Conservation (phyloP, 2,888 invertebrate species). For the Dilophus febrilis region DNA sequence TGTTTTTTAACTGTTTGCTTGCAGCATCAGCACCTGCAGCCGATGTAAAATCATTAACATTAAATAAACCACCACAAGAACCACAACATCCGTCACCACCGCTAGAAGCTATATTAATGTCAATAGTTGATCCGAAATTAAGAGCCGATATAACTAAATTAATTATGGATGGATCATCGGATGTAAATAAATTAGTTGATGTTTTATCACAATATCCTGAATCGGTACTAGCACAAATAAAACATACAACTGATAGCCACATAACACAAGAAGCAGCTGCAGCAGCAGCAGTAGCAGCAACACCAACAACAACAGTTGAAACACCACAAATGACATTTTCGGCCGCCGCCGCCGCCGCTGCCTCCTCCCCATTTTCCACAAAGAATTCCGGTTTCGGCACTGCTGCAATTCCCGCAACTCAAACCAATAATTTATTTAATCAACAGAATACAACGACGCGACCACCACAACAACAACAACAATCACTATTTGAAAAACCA, state of each 20-base stretch:
- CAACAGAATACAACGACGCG: neutral
- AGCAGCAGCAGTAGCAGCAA: neutral
- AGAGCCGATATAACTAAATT: conserved; percentile 1
- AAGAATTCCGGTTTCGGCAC: conserved; percentile 3
- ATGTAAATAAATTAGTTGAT: neutral
- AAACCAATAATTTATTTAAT: neutral
- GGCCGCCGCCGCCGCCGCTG: neutral
- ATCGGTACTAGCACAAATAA: no score
- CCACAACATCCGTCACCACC: no score
- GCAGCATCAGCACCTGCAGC: neutral
- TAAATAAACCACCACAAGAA: no score
- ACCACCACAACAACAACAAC: conserved; percentile 2
- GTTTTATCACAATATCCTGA: no score
- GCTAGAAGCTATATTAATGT: neutral
- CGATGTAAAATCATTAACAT: neutral
- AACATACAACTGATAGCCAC: neutral
- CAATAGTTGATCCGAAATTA: neutral
- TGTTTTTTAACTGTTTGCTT: no score
- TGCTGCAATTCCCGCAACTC: neutral
- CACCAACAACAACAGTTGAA: neutral
- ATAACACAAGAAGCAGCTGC: neutral
- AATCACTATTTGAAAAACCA: neutral
- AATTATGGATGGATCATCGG: conserved; percentile 3
- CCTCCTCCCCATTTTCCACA: conserved; percentile 7
- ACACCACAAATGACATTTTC: neutral